Evolutionary conservation across 1,140 invertebrate species (phyloP).

Genomic region (Listronotus bonariensis): DNA sequence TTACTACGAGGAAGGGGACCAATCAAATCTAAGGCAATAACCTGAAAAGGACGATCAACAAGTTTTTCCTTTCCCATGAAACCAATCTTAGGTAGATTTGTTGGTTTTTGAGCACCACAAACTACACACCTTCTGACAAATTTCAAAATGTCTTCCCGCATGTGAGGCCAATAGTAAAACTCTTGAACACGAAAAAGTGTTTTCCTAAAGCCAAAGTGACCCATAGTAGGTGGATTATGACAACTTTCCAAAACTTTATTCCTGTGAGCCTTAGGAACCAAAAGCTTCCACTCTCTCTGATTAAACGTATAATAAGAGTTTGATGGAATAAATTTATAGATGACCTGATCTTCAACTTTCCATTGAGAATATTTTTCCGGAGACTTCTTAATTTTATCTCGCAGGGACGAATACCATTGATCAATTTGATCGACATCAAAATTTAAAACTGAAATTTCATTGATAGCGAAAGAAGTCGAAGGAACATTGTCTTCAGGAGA

Average conservation of each 20-base stretch:
- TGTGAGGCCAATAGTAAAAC: constrained; percentile 36
- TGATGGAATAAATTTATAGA: constrained; percentile 28
- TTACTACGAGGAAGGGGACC: constrained; percentile 45
- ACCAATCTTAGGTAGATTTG: constrained; percentile 11
- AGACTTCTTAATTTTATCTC: constrained; percentile 10
- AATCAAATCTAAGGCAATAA: constrained; percentile 53
- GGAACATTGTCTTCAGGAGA: too few relatives aligned
- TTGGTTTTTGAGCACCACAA: constrained; percentile 31
- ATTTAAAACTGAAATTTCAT: neutral
- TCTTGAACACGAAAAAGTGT: constrained; percentile 24
- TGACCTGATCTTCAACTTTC: constrained; percentile 13
- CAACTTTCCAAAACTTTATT: constrained; percentile 12
- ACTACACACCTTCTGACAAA: constrained; percentile 19
- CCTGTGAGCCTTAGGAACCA: constrained; percentile 27
- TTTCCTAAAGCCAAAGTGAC: constrained; percentile 24
- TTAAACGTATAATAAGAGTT: constrained; percentile 4
- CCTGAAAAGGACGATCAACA: constrained; percentile 37
- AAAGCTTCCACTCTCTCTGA: constrained; percentile 29
- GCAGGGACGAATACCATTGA: constrained; percentile 21
- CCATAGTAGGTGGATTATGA: constrained; percentile 30
- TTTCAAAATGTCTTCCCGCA: constrained; percentile 19
- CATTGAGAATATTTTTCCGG: constrained; percentile 23
- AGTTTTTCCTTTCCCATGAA: constrained; percentile 35
- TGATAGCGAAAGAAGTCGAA: too few relatives aligned
- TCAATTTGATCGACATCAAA: constrained; percentile 5